A percentile compares a stretch with the other conserved stretches of the same genome.
Conservation (phyloP, 2,113 vertebrate species). For the Odontesthes bonariensis region DNA sequence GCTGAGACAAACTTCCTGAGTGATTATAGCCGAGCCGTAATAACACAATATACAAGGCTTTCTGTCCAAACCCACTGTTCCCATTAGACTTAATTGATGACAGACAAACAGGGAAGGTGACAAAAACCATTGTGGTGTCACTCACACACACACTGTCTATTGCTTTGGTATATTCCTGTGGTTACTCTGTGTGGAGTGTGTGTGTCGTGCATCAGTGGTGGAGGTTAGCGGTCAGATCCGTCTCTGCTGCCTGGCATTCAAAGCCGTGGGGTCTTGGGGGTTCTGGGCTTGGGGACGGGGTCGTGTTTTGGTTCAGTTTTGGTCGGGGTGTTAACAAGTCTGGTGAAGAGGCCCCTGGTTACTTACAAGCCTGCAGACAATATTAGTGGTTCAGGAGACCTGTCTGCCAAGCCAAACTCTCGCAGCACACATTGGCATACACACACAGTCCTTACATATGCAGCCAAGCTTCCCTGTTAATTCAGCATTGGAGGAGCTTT, state of each 20-base stretch:
- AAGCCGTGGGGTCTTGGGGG: slow-evolving; percentile 45
- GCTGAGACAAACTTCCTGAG: slow-evolving; percentile 75
- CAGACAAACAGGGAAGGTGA: slow-evolving; percentile 69
- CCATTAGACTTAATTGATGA: slow-evolving; percentile 72
- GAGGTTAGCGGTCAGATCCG: slow-evolving; percentile 64
- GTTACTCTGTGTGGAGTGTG: slow-evolving; percentile 30
- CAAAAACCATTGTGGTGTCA: slow-evolving; percentile 68
- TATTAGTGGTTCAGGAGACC: slow-evolving; percentile 69
- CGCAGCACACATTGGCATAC: slow-evolving; percentile 20
- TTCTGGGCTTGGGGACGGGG: slow-evolving; percentile 50
- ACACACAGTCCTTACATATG: slow-evolving; percentile 5
- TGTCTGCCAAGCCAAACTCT: slow-evolving; percentile 61
- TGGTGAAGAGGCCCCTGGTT: slow-evolving; percentile 59
- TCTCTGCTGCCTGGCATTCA: slow-evolving; percentile 42
- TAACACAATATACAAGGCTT: slow-evolving; percentile 71
- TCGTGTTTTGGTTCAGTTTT: slow-evolving; percentile 69
- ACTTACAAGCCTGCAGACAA: slow-evolving; percentile 69
- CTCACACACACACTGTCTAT: slow-evolving; percentile 44
- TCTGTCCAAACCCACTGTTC: slow-evolving; percentile 76
- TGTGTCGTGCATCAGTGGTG: slow-evolving; percentile 40
- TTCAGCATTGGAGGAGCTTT: background rate
- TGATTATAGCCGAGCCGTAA: slow-evolving; percentile 68
- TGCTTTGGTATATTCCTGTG: slow-evolving; percentile 36
- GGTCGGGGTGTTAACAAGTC: slow-evolving; percentile 80
- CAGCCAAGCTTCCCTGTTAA: slow-evolving; percentile 3